These are phyloP conservation scores for Labroides dimidiatus DNA, from an alignment of 2,797 vertebrate species.

Conservation along the genomic window DNA sequence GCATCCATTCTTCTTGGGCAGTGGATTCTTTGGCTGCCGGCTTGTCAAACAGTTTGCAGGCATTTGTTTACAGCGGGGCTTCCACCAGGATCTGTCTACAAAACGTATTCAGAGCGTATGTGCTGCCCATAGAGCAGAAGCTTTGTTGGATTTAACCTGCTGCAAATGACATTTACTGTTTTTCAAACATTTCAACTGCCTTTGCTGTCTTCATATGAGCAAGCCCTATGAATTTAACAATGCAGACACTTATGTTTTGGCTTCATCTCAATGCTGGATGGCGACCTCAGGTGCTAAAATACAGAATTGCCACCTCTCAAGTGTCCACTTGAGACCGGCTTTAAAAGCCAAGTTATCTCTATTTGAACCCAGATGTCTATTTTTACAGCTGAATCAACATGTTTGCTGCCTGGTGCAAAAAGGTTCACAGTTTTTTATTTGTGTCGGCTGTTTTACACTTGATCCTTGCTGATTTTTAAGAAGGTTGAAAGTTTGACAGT, in stretches of 20 bases:
- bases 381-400: too few relatives aligned
- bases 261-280: too few relatives aligned
- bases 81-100: slow-evolving; percentile 10
- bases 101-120: slow-evolving; percentile 19
- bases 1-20: slow-evolving; percentile 39
- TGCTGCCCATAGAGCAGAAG: slow-evolving; percentile 17
- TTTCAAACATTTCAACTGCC: neutral
- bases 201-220: neutral
- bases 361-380: too few relatives aligned
- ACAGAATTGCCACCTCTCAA: too few relatives aligned
- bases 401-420: too few relatives aligned
- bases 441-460: too few relatives aligned
- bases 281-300: too few relatives aligned
- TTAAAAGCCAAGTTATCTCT: too few relatives aligned
- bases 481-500: too few relatives aligned
- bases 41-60: slow-evolving; percentile 47
- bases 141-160: neutral
- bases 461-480: too few relatives aligned
- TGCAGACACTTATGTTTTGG: neutral
- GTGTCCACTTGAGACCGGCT: too few relatives aligned
- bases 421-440: too few relatives aligned
- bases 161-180: neutral
- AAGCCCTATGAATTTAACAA: neutral
- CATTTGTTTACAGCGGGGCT: slow-evolving; percentile 50
- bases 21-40: slow-evolving; percentile 27